Evolutionary conservation across 2,888 invertebrate genomes (phyloP), one percentile per base, ranked within the genome.

Genomic region (Athalia circularis): DNA sequence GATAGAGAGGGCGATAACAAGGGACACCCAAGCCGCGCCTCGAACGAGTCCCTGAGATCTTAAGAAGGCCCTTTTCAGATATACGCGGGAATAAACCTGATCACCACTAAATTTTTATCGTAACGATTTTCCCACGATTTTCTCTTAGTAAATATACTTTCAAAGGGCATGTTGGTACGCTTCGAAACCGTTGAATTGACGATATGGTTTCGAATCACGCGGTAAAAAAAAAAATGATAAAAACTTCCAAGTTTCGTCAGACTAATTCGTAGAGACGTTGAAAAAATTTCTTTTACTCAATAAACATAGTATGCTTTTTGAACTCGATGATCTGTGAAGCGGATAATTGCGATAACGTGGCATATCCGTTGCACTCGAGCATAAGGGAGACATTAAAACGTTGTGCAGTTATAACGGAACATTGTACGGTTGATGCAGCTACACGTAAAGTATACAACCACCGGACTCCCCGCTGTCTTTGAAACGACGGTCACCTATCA

Each of bases 1-100:
- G 87, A 87, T 86, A 83, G 82, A 84, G 80, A 78, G 75, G 65
- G 77, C 77, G 86, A 87, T 87, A 87, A 82, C 79, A 77, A 62
- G 65, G 80, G 80, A 83, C 86, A 80, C 80, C 82, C 83, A 80
- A 83, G 80, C 79, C 75, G 80, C 68, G 50, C n/a, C 15, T 15
- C 9, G 67, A 48, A n/a, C 67, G 15, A n/a, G 29, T 6, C 64
- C 29, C 4, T 29, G 29, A 29, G 29, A 29, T 29, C 4, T 59
- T 59, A 6, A 59, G n/a, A 59, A n/a, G 62, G 3, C 62, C 43
- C 62, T 29, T 65, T 48, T 15, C 13, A 29, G 6, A n/a, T 65
- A 7, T 45, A 65, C 48, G 47, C 7, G n/a, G n/a, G 47, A 29
- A 29, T 29, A 29, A 29, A 65, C 13, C 48, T 0, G 48, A 29